Conservation (phyloP, 2,888 invertebrate genomes). For the Neocrepidodera transversa region DNA sequence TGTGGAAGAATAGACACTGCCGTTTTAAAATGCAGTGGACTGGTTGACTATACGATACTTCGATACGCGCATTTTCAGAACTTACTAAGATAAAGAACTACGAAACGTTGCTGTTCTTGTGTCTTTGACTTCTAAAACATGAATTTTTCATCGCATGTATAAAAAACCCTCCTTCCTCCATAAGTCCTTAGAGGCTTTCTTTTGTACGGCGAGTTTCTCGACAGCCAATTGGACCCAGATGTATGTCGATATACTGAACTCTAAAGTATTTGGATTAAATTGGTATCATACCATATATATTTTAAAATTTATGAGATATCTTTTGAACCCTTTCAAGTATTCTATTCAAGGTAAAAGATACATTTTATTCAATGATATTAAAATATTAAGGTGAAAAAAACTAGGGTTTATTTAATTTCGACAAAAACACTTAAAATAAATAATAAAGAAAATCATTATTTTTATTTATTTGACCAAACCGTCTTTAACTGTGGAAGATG, state of each 20-base stretch:
- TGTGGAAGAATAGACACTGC: neutral
- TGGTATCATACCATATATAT: neutral
- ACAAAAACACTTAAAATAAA: too few relatives aligned
- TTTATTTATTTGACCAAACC: too few relatives aligned
- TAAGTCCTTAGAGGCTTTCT: conserved; percentile 20
- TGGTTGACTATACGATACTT: neutral
- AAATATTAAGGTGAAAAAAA: too few relatives aligned
- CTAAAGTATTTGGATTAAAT: conserved; percentile 2
- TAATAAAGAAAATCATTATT: too few relatives aligned
- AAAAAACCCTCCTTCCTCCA: conserved; percentile 15
- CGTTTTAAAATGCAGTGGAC: conserved; percentile 8
- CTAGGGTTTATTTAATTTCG: too few relatives aligned
- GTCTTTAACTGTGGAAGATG: too few relatives aligned
- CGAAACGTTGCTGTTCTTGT: conserved; percentile 16
- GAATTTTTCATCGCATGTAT: conserved; percentile 24
- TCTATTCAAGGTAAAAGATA: too few relatives aligned
- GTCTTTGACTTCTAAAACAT: conserved; percentile 24
- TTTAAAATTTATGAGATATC: too few relatives aligned
- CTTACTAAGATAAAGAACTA: conserved; percentile 15
- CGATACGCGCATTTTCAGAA: conserved; percentile 13
- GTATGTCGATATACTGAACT: neutral
- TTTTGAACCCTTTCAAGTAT: too few relatives aligned
- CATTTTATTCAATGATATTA: too few relatives aligned
- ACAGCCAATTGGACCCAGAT: neutral
- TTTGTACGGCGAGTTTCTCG: neutral